These are phyloP conservation scores for Hypsibius dujardini DNA, from an alignment of 1,140 invertebrate species.

Conservation along the genomic window DNA sequence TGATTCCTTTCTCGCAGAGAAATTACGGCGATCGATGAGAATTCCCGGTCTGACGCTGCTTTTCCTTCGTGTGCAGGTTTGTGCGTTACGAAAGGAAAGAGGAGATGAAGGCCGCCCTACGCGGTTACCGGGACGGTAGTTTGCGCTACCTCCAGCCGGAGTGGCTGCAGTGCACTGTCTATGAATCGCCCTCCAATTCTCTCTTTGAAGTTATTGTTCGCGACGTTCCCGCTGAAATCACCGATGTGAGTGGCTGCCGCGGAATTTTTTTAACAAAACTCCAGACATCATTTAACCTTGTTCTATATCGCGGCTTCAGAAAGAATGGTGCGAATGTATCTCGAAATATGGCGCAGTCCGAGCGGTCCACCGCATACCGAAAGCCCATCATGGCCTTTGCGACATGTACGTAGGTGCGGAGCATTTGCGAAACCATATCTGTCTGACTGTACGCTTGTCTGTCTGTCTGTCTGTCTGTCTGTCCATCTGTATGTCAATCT, in stretches of 20 bases:
- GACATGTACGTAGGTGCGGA: not conserved
- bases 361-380: not conserved
- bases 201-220: conserved; percentile 10
- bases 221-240: conserved; percentile 9
- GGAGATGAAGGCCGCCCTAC: not conserved
- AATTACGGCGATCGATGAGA: not conserved
- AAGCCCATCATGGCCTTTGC: not conserved
- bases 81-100: conserved; percentile 5
- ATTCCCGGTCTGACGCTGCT: not conserved
- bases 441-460: too few relatives aligned
- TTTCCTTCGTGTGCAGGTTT: not conserved
- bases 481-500: too few relatives aligned
- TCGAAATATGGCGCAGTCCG: not conserved
- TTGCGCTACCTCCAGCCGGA: conserved; percentile 4
- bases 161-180: not conserved
- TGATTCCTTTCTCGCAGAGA: conserved; percentile 3
- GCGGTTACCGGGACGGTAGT: conserved; percentile 3
- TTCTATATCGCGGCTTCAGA: not conserved
- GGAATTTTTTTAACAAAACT: not conserved
- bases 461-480: too few relatives aligned
- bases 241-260: not conserved
- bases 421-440: too few relatives aligned
- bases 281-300: not conserved
- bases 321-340: conserved; percentile 1
- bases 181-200: conserved; percentile 2